A percentile compares a stretch with the other conserved stretches of the same genome.
Conservation (phyloP, 2,113 vertebrate species). For the Odobenus rosmarus region DNA sequence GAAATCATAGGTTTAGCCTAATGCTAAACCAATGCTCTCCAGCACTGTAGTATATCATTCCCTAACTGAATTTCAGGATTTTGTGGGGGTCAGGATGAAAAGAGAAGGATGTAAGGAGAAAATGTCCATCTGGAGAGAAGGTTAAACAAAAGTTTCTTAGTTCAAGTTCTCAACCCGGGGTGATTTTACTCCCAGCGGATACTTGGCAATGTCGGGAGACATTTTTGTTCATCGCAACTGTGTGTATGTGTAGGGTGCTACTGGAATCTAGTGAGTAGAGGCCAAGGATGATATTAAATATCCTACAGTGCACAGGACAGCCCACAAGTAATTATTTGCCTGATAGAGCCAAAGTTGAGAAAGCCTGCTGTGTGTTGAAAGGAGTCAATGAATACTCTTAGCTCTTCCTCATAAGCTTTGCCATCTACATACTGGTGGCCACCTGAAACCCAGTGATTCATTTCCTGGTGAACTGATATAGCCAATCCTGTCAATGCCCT, state of each 20-base stretch:
- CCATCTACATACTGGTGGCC: neutral
- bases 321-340: neutral
- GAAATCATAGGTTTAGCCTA: neutral
- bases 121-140: neutral
- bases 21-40: neutral
- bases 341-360: neutral
- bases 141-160: neutral
- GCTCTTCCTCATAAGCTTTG: neutral
- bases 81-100: neutral
- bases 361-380: neutral
- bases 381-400: neutral
- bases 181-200: neutral
- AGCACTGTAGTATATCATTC: neutral
- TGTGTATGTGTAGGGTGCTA: neutral
- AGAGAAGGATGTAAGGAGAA: neutral
- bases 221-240: neutral
- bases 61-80: neutral
- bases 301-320: neutral
- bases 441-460: neutral
- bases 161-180: neutral
- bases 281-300: neutral
- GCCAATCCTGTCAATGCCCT: too few species aligned
- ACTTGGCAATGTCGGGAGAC: neutral
- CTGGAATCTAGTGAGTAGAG: neutral
- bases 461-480: neutral